Evolutionary conservation across 2,888 invertebrate species (phyloP).

Genomic region (Dryobotodes eremita): DNA sequence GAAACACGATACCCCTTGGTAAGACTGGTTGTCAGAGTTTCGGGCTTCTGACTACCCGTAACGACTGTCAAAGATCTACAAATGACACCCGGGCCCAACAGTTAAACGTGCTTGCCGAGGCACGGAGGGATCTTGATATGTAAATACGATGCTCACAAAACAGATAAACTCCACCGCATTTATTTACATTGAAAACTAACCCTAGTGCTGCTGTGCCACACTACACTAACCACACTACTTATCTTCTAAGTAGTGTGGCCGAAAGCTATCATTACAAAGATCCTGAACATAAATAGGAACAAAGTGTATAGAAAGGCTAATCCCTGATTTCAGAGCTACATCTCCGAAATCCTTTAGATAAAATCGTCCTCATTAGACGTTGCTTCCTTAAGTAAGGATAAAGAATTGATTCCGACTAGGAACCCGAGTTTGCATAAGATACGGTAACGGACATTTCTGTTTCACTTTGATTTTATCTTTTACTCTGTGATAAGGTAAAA

Average conservation of each 20-base stretch:
- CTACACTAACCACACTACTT: no score
- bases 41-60: background rate
- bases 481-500: slow-evolving; percentile 19
- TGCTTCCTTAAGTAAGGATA: slow-evolving; percentile 38
- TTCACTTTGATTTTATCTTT: slow-evolving; percentile 29
- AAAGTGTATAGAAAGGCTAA: slow-evolving; percentile 36
- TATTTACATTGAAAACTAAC: slow-evolving; percentile 32
- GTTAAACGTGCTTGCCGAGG: background rate
- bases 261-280: slow-evolving; percentile 26
- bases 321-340: slow-evolving; percentile 31
- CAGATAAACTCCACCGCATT: background rate
- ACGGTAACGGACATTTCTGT: slow-evolving; percentile 19
- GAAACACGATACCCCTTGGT: background rate
- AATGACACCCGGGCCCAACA: background rate
- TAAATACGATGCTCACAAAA: background rate
- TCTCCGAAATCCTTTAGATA: slow-evolving; percentile 31
- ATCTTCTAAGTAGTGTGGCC: slow-evolving; percentile 20
- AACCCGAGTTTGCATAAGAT: slow-evolving; percentile 25
- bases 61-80: background rate
- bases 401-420: slow-evolving; percentile 25
- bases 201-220: background rate
- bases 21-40: background rate
- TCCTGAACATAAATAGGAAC: background rate
- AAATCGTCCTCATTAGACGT: slow-evolving; percentile 43
- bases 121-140: background rate